Evolutionary conservation across 2,888 invertebrate genomes (phyloP).

Genomic region (Leptopilina syphax): DNA sequence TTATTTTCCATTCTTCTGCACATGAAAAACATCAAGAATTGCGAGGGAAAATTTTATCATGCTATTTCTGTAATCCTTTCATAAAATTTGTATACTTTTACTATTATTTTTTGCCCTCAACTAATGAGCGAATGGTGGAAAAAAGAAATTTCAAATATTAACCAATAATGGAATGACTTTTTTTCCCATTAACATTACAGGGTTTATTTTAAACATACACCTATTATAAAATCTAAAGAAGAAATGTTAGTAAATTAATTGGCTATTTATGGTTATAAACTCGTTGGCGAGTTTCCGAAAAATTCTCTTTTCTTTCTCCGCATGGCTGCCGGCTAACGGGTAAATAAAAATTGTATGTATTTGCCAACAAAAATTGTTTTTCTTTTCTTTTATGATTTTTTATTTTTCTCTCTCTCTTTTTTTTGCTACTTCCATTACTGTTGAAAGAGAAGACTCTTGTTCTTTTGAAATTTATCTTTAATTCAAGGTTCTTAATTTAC

Average conservation of each 20-base stretch:
- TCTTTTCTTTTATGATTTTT: neutral
- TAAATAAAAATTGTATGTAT: slow-evolving; percentile 11
- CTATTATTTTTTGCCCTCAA: no score
- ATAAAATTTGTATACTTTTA: no score
- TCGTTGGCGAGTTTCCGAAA: slow-evolving; percentile 19
- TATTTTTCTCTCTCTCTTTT: neutral
- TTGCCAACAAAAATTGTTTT: slow-evolving; percentile 16
- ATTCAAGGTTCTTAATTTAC: neutral
- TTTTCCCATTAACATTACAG: neutral
- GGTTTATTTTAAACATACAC: neutral
- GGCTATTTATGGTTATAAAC: slow-evolving; percentile 2
- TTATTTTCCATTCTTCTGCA: no score
- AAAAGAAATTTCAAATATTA: no score
- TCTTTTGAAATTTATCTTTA: neutral
- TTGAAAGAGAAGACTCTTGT: slow-evolving; percentile 3
- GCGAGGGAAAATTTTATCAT: no score
- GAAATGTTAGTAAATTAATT: slow-evolving; percentile 22
- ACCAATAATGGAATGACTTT: no score
- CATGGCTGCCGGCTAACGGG: neutral
- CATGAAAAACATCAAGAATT: no score
- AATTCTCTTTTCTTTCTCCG: slow-evolving; percentile 19
- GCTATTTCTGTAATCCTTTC: no score
- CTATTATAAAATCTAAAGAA: neutral
- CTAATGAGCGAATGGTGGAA: no score
- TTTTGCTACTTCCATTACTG: neutral